Conservation (phyloP, 2,797 vertebrate species). For the Triplophysa yarkandensis region DNA sequence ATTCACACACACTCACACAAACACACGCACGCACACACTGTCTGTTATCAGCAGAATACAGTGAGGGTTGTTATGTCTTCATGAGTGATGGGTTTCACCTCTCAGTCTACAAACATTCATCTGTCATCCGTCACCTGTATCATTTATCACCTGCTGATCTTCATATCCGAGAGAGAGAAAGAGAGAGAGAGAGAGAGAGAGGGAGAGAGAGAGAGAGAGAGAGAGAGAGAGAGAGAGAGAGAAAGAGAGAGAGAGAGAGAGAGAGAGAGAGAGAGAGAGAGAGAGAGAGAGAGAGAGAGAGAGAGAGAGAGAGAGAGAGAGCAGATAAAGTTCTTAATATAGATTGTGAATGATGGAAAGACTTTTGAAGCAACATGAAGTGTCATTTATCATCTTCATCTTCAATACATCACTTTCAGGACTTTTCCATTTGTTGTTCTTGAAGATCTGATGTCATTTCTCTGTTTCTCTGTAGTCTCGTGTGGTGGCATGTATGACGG, state of each 20-base stretch:
- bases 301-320: neutral
- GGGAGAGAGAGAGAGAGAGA: neutral
- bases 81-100: slow-evolving; percentile 60
- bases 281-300: slow-evolving; percentile 15
- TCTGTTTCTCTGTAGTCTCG: slow-evolving; percentile 79
- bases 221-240: neutral
- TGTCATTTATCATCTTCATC: slow-evolving; percentile 31
- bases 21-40: no score
- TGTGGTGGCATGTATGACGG: slow-evolving; percentile 97
- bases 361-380: slow-evolving; percentile 10
- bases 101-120: slow-evolving; percentile 66
- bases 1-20: neutral
- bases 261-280: slow-evolving; percentile 8
- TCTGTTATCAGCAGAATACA: slow-evolving; percentile 53
- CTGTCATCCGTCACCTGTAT: slow-evolving; percentile 56
- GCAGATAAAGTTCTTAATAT: no score
- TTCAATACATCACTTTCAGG: slow-evolving; percentile 16
- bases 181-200: neutral
- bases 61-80: slow-evolving; percentile 45
- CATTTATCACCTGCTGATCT: slow-evolving; percentile 45
- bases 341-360: slow-evolving; percentile 45
- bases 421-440: slow-evolving; percentile 38
- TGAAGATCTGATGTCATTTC: no score
- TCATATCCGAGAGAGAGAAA: slow-evolving; percentile 24
- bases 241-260: no score